These are phyloP conservation scores for Atopsyche davidsoni DNA, from an alignment of 1,140 invertebrate species.

Conservation along the genomic window DNA sequence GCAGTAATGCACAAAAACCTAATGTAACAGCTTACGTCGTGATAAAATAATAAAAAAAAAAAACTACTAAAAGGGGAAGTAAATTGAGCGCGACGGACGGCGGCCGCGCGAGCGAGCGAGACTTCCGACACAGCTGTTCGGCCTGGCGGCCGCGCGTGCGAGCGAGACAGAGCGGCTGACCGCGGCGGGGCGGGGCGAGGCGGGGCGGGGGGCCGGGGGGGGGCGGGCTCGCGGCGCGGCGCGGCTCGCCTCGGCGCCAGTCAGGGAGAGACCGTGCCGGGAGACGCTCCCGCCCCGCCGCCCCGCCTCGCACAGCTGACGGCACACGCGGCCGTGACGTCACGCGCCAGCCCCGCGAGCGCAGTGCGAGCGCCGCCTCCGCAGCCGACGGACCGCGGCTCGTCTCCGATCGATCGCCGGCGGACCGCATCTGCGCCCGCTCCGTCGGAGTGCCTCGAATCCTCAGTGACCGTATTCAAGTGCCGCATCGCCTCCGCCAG, in stretches of 20 bases:
- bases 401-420: constrained; percentile 8
- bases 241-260: constrained; percentile 10
- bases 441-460: constrained; percentile 1
- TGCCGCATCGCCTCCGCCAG: not conserved
- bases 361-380: constrained; percentile 4
- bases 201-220: not conserved
- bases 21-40: constrained; percentile 13
- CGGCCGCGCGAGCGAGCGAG: constrained; percentile 4
- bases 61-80: constrained; percentile 22
- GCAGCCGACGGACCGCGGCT: constrained; percentile 11
- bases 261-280: constrained; percentile 16
- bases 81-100: constrained; percentile 26
- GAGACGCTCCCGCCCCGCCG: constrained; percentile 1
- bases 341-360: constrained; percentile 1
- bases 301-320: constrained; percentile 13
- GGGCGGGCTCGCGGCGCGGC: constrained; percentile 6
- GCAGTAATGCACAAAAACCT: no score
- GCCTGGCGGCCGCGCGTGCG: not conserved
- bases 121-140: constrained; percentile 19
- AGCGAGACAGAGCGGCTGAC: constrained; percentile 7
- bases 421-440: constrained; percentile 12
- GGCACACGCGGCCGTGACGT: constrained; percentile 16
- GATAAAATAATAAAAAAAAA: constrained; percentile 21
- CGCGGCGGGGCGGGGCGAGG: constrained; percentile 1
- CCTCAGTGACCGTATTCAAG: not conserved